Base-by-base conservation (phyloP, 2,113 vertebrate genomes). In the Lophochroa leadbeateri region DNA sequence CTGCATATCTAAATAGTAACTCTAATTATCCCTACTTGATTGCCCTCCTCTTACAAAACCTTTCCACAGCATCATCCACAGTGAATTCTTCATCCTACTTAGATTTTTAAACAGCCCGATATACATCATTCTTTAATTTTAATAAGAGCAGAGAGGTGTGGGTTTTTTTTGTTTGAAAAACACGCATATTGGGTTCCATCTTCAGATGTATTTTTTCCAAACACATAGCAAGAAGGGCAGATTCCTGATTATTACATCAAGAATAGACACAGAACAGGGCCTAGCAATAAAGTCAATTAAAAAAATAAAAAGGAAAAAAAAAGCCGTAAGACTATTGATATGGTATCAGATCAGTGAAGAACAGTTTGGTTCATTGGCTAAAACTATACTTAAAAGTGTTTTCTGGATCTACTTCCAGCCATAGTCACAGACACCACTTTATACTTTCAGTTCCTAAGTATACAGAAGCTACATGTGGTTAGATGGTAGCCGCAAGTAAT, bases 1-100 rank as follows among this genome's bases (percentile, higher is more conserved):
- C 70, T 97, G 93, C 90, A 96, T 97, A 96, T 96, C 97, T 96
- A 97, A 97, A 94, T 9, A 89, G 86, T 55, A 91, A 93, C 84
- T 97, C 80, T 96, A 96, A 97, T 93, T 97, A 94, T 87, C 78
- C 58, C 18, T 69, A 35, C 91, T 93, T 97, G 90, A 97, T 94
- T 93, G 92, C 89, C 78, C 91, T 94, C 47, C 76, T 95, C 82
- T 95, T 82, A 80, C 63, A 95, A 96, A 97, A 94, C 81, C 78
- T 83, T 97, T 96, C 81, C 70, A 89, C 46, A 33, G n/a, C 67
- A 94, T 96, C 91, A 97, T 91, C 82, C 71, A 74, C 58, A 92
- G 49, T 41, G 65, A 77, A 86, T 90, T 95, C 91, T 86, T 97
- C 88, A 86, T 88, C 81, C 92, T 65, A 35, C 75, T 94, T 87